Conservation (phyloP, 2,888 invertebrate genomes). For the Catonia carolina region DNA sequence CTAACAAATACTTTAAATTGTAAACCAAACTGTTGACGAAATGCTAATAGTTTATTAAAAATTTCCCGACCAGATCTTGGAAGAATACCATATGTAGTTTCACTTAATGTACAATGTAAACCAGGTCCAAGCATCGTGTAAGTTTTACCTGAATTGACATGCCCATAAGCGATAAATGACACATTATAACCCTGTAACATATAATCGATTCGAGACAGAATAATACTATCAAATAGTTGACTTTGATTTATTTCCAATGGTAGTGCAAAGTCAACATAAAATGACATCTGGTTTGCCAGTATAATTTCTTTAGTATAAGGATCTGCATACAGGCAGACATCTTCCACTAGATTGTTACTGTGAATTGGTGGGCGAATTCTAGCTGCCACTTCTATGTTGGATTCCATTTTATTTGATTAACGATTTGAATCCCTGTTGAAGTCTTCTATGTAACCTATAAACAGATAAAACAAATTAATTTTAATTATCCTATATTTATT, state of each 20-base stretch:
- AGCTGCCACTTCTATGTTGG: neutral
- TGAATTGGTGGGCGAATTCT: constrained; percentile 9
- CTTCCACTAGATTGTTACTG: neutral
- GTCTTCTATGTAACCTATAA: too few species aligned
- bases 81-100: constrained; percentile 63
- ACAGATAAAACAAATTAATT: too few species aligned
- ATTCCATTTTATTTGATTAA: neutral
- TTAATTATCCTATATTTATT: too few species aligned
- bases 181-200: constrained; percentile 46
- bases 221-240: constrained; percentile 1
- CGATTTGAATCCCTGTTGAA: too few species aligned
- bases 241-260: constrained; percentile 2
- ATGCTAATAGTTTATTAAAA: constrained; percentile 51
- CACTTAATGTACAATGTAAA: constrained; percentile 52
- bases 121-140: constrained; percentile 67
- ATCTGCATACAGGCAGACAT: constrained; percentile 1
- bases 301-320: constrained; percentile 5
- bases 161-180: constrained; percentile 64
- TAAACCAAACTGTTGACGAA: constrained; percentile 54
- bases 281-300: constrained; percentile 5
- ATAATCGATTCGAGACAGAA: neutral
- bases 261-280: constrained; percentile 1
- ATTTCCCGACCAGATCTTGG: constrained; percentile 66
- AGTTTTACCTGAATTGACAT: constrained; percentile 59
- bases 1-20: constrained; percentile 61